These are phyloP conservation scores for Perca fluviatilis DNA, from an alignment of 2,113 vertebrate species.

Conservation along the genomic window DNA sequence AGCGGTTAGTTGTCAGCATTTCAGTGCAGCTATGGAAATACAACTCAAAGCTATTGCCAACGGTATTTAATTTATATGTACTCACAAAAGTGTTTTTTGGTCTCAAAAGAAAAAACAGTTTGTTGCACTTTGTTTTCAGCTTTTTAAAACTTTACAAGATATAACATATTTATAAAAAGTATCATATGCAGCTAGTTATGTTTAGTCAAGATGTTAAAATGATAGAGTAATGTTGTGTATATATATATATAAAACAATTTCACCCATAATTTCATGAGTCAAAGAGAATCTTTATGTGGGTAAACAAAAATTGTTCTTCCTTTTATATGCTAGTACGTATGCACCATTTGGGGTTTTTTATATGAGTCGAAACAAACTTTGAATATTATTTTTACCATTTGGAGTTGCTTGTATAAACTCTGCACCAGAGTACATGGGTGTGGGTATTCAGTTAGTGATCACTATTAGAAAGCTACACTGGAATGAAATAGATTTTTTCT, in stretches of 20 bases:
- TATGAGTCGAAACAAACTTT: slow-evolving; percentile 55
- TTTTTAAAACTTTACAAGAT: slow-evolving; percentile 65
- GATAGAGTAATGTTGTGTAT: slow-evolving; percentile 72
- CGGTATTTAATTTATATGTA: slow-evolving; percentile 61
- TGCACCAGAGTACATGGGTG: slow-evolving; percentile 41
- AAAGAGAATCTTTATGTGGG: slow-evolving; percentile 57
- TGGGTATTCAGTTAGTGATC: slow-evolving; percentile 49
- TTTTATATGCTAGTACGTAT: slow-evolving; percentile 74
- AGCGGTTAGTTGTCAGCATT: slow-evolving; percentile 56
- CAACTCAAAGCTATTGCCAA: slow-evolving; percentile 56
- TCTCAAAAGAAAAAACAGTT: slow-evolving; percentile 58
- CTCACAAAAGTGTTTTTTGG: slow-evolving; percentile 64
- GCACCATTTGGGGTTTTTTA: slow-evolving; percentile 64
- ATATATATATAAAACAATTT: slow-evolving; percentile 24
- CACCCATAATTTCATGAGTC: slow-evolving; percentile 52
- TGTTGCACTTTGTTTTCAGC: slow-evolving; percentile 65
- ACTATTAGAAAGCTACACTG: slow-evolving; percentile 36
- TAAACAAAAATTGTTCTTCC: slow-evolving; percentile 73
- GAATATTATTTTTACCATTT: slow-evolving; percentile 59
- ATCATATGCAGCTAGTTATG: slow-evolving; percentile 73
- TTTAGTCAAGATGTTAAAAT: slow-evolving; percentile 74
- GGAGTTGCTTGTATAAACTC: slow-evolving; percentile 50
- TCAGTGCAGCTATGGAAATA: slow-evolving; percentile 60
- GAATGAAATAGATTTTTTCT: slow-evolving; percentile 38
- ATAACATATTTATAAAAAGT: slow-evolving; percentile 74